Percentiles rank a stretch among this genome's conserved stretches.
phyloP scores from a whole-genome alignment of 2,113 vertebrate genomes.

The rabbit (Oryctolagus cuniculus) region mOryCun1.1 NC_091445.1:73691001-73691500 shows the following conservation, averaged over 20 bases:
- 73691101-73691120: too few relatives aligned
- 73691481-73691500: background rate
- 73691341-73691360: background rate
- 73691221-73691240: background rate
- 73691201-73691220: background rate
- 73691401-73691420: background rate
- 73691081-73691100: too few relatives aligned
- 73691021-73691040: too few relatives aligned
- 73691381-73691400: background rate
- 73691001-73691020: too few relatives aligned
- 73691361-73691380: background rate
- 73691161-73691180: background rate
- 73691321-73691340: background rate
- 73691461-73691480: background rate
- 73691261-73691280: background rate
- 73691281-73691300: background rate
- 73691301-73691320: background rate
- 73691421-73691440: background rate
- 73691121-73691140: too few relatives aligned
- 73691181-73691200: background rate
- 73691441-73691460: background rate
- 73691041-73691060: too few relatives aligned
- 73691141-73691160: too few relatives aligned
- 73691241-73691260: background rate
- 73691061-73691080: too few relatives aligned